These are phyloP conservation scores for Vanessa atalanta DNA, from an alignment of 1,140 invertebrate genomes.

Conservation along the genomic window DNA sequence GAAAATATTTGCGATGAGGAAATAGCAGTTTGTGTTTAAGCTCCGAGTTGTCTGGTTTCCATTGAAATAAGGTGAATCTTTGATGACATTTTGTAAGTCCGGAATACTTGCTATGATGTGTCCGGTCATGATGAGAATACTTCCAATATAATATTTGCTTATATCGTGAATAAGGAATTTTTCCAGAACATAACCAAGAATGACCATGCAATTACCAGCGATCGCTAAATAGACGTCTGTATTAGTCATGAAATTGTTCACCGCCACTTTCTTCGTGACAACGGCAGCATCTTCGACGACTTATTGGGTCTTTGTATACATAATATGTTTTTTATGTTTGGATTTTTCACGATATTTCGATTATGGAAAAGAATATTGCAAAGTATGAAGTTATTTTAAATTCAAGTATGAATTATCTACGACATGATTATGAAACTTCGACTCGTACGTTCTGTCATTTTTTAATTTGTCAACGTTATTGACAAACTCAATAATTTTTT, in stretches of 20 bases:
- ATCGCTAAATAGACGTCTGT: slow-evolving; percentile 44
- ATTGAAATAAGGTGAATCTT: slow-evolving; percentile 39
- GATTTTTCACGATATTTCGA: not conserved
- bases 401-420: not conserved
- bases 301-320: not conserved
- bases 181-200: slow-evolving; percentile 47
- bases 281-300: not conserved
- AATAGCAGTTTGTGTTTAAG: slow-evolving; percentile 44
- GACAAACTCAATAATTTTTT: not conserved
- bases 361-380: not conserved
- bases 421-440: not conserved
- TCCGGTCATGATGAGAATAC: slow-evolving; percentile 44
- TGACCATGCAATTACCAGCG: slow-evolving; percentile 40
- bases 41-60: slow-evolving; percentile 22
- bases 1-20: slow-evolving; percentile 49
- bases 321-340: not conserved
- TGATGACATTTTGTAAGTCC: slow-evolving; percentile 36
- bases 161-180: slow-evolving; percentile 32
- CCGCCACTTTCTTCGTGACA: not conserved
- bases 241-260: slow-evolving; percentile 31
- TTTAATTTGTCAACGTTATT: not conserved
- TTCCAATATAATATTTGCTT: slow-evolving; percentile 31
- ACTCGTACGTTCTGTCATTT: not conserved
- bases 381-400: not conserved
- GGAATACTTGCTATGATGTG: slow-evolving; percentile 46